Conservation (phyloP, 1,140 invertebrate genomes). For the Orchestia grillus region DNA sequence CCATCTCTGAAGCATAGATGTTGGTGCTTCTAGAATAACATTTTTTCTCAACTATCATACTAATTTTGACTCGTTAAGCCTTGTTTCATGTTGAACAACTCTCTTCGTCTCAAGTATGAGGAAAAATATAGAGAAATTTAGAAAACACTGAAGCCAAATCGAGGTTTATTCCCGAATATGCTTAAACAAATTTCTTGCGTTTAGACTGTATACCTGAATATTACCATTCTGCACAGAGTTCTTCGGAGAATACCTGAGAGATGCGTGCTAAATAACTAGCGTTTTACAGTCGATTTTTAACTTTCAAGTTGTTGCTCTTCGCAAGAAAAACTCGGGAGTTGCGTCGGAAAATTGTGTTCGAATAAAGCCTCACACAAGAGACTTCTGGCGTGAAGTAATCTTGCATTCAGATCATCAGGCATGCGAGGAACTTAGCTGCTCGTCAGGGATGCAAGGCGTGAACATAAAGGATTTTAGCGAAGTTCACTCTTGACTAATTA, state of each 20-base stretch:
- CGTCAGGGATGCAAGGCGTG: conserved; percentile 1
- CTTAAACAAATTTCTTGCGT: neutral
- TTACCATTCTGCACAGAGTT: too few species aligned
- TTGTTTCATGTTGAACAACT: neutral
- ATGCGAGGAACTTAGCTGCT: neutral
- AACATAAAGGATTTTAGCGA: neutral
- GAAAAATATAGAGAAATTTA: too few species aligned
- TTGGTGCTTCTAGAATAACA: neutral
- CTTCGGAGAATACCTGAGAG: neutral
- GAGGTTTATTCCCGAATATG: neutral
- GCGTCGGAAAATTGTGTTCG: neutral
- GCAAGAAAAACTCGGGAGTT: neutral
- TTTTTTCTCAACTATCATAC: neutral
- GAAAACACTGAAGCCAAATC: neutral
- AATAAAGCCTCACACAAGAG: neutral
- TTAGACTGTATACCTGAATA: too few species aligned
- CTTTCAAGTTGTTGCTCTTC: neutral
- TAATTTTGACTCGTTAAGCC: neutral
- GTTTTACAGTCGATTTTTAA: neutral
- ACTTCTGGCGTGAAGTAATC: neutral
- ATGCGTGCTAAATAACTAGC: neutral
- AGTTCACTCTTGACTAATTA: conserved; percentile 14
- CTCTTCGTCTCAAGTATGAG: too few species aligned
- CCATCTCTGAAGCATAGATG: neutral
- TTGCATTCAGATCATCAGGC: neutral